A percentile compares a stretch with the other conserved stretches of the same genome.
Evolutionary conservation across 23 tunicate species (phyloP).

Genomic region (Oikopleura dioica): DNA sequence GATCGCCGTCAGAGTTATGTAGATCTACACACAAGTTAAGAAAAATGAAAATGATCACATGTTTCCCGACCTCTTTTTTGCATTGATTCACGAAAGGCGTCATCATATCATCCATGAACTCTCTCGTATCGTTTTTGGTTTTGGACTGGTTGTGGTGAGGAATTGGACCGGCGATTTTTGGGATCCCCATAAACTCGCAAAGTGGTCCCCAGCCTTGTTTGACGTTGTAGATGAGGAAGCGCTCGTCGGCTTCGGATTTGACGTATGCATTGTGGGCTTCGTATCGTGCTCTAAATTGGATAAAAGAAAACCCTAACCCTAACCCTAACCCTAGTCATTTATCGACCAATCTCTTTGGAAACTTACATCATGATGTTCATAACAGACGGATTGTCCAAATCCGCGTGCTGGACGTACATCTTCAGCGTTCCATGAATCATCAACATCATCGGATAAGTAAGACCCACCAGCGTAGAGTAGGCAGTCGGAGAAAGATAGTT

Average conservation of each 20-base stretch:
- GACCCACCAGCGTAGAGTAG: neutral
- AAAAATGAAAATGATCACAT: too few relatives aligned
- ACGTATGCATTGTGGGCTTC: slow-evolving; percentile 13
- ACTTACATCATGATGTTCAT: neutral
- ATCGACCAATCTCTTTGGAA: too few relatives aligned
- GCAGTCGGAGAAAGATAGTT: neutral
- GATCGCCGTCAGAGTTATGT: too few relatives aligned
- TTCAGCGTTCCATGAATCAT: neutral
- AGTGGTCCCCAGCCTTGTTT: slow-evolving; percentile 11
- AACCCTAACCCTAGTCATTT: too few relatives aligned
- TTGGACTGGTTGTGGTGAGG: neutral
- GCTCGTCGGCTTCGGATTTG: neutral
- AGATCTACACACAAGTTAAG: too few relatives aligned
- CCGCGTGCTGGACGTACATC: neutral
- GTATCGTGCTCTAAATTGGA: slow-evolving; percentile 1
- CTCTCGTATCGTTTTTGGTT: neutral
- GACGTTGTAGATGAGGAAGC: neutral
- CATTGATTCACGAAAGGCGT: neutral
- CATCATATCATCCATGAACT: neutral
- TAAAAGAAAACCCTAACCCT: too few relatives aligned
- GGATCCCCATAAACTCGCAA: neutral
- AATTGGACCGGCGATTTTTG: neutral
- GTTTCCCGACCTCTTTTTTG: neutral
- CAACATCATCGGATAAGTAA: neutral
- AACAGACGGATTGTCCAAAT: neutral